Evolutionary conservation across 2,888 invertebrate genomes (phyloP).

Genomic region (Graphium colonna): DNA sequence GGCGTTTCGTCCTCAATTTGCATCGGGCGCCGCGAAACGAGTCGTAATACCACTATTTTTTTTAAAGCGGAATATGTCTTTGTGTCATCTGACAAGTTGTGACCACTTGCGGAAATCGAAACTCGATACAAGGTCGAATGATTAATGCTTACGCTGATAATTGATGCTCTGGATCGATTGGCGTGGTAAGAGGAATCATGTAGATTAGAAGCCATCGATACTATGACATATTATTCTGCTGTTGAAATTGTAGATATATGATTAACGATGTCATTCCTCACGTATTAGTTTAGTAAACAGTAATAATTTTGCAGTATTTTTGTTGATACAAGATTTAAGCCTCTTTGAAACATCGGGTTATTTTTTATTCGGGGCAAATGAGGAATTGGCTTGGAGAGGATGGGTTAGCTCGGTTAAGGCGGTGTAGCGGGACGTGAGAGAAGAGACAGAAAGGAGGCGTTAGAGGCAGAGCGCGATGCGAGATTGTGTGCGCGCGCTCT

Average conservation of each 20-base stretch:
- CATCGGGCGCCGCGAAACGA: not conserved
- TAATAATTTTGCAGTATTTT: too few species aligned
- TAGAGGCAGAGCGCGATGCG: constrained; percentile 60
- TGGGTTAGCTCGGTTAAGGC: too few species aligned
- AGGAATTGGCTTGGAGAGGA: too few species aligned
- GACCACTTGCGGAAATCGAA: constrained; percentile 15
- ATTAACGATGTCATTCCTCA: too few species aligned
- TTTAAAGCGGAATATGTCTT: constrained; percentile 6
- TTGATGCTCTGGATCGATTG: not conserved
- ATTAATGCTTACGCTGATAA: constrained; percentile 9
- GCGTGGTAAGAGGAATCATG: constrained; percentile 1
- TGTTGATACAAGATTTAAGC: too few species aligned
- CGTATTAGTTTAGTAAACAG: too few species aligned
- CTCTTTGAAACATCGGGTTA: too few species aligned
- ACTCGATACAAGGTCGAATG: constrained; percentile 17
- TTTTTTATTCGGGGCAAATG: not conserved
- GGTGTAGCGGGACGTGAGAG: constrained; percentile 38
- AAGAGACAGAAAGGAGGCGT: constrained; percentile 46
- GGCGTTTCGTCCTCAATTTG: not conserved
- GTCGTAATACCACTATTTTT: not conserved
- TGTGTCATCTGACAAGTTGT: constrained; percentile 15
- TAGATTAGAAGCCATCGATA: too few species aligned
- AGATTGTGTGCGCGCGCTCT: constrained; percentile 67
- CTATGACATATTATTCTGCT: too few species aligned
- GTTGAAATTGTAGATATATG: too few species aligned